A percentile compares a stretch with the other conserved stretches of the same genome.
Evolutionary conservation across 2,797 vertebrate genomes (phyloP).

Genomic region (Fistularia commersonii): DNA sequence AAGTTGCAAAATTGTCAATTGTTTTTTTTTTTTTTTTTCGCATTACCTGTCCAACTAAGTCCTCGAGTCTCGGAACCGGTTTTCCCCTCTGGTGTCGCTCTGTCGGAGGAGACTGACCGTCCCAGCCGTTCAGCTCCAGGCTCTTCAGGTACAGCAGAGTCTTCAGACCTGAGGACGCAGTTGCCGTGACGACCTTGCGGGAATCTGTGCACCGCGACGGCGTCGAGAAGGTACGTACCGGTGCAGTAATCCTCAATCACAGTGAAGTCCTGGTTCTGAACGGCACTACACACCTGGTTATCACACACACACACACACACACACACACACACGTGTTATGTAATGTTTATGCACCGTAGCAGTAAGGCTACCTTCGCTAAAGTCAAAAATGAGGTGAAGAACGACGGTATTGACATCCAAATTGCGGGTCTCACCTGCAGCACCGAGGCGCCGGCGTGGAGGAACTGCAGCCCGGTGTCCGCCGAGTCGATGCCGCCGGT

Average conservation of each 20-base stretch:
- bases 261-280: constrained; percentile 76
- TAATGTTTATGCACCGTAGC: background rate
- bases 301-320: no score
- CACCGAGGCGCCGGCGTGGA: constrained; percentile 87
- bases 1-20: no score
- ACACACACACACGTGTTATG: constrained; percentile 1
- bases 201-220: no score
- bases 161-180: constrained; percentile 56
- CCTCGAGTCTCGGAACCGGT: constrained; percentile 72
- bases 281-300: constrained; percentile 67
- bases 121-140: constrained; percentile 81
- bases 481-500: constrained; percentile 95
- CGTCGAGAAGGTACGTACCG: constrained; percentile 49
- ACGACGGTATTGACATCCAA: no score
- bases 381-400: background rate
- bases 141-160: constrained; percentile 84
- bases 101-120: constrained; percentile 86
- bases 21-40: no score
- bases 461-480: constrained; percentile 88
- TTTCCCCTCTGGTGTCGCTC: constrained; percentile 85
- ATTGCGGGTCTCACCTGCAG: constrained; percentile 79
- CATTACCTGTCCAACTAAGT: constrained; percentile 80
- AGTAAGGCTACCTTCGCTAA: no score
- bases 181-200: no score
- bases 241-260: constrained; percentile 69